phyloP scores from a whole-genome alignment of 2,797 vertebrate species.

The Ctenopoma multispine region DNA sequence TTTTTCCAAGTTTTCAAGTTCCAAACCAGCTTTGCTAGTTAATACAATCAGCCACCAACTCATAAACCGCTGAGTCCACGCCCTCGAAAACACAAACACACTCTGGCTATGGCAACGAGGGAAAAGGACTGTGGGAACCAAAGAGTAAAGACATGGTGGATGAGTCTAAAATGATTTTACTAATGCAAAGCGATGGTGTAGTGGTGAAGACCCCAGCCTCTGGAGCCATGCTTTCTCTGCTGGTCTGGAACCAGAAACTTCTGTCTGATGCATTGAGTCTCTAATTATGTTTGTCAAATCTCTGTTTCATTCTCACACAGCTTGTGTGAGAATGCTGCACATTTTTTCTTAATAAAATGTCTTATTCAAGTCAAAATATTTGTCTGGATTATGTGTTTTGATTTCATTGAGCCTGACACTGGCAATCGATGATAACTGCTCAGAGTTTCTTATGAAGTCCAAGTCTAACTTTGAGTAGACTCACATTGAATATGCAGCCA shows the following conservation, averaged over 20 bases:
- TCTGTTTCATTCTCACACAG: constrained; percentile 29
- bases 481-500: constrained; percentile 34
- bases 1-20: constrained; percentile 51
- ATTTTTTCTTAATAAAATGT: not conserved
- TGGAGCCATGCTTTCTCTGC: constrained; percentile 43
- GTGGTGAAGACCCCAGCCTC: constrained; percentile 32
- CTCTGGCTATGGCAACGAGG: constrained; percentile 59
- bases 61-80: constrained; percentile 60
- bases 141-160: constrained; percentile 34
- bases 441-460: constrained; percentile 16
- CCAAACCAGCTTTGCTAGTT: constrained; percentile 61
- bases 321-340: constrained; percentile 21
- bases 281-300: constrained; percentile 33
- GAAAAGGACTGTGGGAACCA: constrained; percentile 60
- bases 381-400: constrained; percentile 8
- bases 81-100: constrained; percentile 69
- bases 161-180: constrained; percentile 33
- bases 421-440: constrained; percentile 3
- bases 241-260: constrained; percentile 47
- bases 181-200: constrained; percentile 37
- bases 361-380: constrained; percentile 12
- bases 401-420: constrained; percentile 25
- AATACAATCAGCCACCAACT: constrained; percentile 65
- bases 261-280: constrained; percentile 13
- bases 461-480: constrained; percentile 22